Base-by-base conservation (phyloP, 2,888 invertebrate genomes). In the Noctuana brunneofusca region DNA sequence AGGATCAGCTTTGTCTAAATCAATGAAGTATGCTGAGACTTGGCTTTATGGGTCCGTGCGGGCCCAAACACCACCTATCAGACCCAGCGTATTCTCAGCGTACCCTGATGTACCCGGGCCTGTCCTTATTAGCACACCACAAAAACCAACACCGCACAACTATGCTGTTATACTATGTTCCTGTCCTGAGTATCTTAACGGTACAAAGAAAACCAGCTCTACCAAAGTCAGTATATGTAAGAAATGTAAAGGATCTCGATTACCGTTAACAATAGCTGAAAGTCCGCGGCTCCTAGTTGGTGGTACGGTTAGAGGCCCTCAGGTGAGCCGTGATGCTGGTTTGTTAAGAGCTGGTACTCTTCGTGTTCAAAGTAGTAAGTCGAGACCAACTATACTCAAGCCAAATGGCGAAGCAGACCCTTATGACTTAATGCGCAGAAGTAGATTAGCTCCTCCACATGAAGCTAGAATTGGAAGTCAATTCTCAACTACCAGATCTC, bases 21-120 rank as follows among this genome's bases (percentile, higher is more conserved):
- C 96, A 76, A 96, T 96, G 96, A 95, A 95, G 81, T 96, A 96
- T 87, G 95, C 96, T 38, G 96, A 97, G 78, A 95, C 96, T 60
- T 97, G 96, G 96, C 92, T 96, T 14, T 96, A 97, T 78, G 96
- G 96, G 72, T 96, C 96, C 38, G 94, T 96, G 1, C 92, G 95
- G 73, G 92, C 89, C 68, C 89, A 92, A 68, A 92, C 91, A 72
- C 84, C 83, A 75, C 83, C 86, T 70, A 80, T 83, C 60, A 78
- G 92, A 75, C 86, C 91, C 48, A 87, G 91, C 65, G 88, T 93
- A 67, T 92, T 92, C 70, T 86, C 93, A 66, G 78, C 87, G 53
- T 92, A 92, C 67, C 79, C 89, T 49, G 92, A 92, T 66, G 86
- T 87, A 22, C 69, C 89, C 63, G 86, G 90, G 41, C 89, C 92